A percentile compares a stretch with the other conserved stretches of the same genome.
These are phyloP conservation scores for Coptotermes formosanus DNA, from an alignment of 1,140 invertebrate genomes.

Conservation along the genomic window DNA sequence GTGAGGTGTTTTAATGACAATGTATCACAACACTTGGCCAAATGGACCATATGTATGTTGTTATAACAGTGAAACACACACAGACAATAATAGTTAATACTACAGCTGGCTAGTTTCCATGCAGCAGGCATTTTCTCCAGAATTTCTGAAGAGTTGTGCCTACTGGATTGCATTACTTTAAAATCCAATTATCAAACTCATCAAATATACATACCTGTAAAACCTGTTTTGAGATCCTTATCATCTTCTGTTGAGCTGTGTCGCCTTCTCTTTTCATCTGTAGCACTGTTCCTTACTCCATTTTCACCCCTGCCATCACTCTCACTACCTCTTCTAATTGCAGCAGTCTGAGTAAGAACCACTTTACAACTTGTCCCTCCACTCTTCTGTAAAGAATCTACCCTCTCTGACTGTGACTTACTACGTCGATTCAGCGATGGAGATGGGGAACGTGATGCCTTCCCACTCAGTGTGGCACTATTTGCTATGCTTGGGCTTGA, in stretches of 20 bases:
- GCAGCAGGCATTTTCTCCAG: too few relatives aligned
- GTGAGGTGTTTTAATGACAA: too few relatives aligned
- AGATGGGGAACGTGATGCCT: neutral
- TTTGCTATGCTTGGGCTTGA: neutral
- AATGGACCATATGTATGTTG: too few relatives aligned
- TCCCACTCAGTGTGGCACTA: neutral
- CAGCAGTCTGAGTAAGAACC: neutral
- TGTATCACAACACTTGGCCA: too few relatives aligned
- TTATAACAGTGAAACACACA: too few relatives aligned
- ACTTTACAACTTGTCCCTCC: conserved; percentile 4
- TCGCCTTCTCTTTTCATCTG: neutral
- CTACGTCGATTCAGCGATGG: neutral
- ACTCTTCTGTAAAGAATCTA: conserved; percentile 2
- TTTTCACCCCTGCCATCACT: neutral
- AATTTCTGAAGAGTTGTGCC: too few relatives aligned
- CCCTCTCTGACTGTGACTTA: neutral
- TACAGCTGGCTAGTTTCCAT: too few relatives aligned
- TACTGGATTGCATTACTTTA: too few relatives aligned
- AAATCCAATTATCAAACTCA: too few relatives aligned
- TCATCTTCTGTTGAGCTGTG: neutral
- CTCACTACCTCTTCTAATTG: neutral
- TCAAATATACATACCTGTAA: neutral
- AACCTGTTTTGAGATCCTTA: neutral
- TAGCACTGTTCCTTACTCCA: neutral
- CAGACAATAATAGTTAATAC: too few relatives aligned